Conservation (phyloP, 1,140 invertebrate genomes). For the Drosophila arawakana region DNA sequence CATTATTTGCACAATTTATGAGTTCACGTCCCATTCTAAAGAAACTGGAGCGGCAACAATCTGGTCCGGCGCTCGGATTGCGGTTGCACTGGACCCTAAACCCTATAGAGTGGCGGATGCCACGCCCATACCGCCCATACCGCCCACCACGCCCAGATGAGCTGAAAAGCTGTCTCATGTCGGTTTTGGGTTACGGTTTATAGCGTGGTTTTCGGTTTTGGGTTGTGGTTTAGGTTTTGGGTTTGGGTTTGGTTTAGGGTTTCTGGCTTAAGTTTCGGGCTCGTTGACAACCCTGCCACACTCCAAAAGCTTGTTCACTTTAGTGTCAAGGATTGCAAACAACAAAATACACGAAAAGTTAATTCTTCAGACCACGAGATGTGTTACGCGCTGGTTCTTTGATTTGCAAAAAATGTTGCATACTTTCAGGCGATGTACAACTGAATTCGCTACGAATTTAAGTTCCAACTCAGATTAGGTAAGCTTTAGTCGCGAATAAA, state of each 20-base stretch:
- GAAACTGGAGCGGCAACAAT: conserved; percentile 12
- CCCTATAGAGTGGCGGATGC: not conserved
- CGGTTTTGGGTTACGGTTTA: conserved; percentile 27
- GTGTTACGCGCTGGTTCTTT: too few species aligned
- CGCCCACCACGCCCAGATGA: not conserved
- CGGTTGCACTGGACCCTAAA: conserved; percentile 19
- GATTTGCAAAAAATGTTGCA: too few species aligned
- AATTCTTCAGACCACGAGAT: not conserved
- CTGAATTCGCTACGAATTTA: too few species aligned
- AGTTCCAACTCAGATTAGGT: too few species aligned
- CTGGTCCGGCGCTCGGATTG: conserved; percentile 23
- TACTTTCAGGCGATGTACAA: too few species aligned
- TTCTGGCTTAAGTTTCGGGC: not conserved
- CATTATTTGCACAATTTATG: conserved; percentile 35
- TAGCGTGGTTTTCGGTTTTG: conserved; percentile 32
- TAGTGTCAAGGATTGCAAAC: not conserved
- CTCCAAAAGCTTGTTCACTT: not conserved
- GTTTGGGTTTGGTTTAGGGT: not conserved
- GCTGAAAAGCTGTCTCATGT: conserved; percentile 21
- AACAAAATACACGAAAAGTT: not conserved
- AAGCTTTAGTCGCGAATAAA: too few species aligned
- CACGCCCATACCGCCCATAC: conserved; percentile 4
- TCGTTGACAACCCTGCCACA: not conserved
- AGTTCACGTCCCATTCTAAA: conserved; percentile 1
- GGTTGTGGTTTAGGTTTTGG: conserved; percentile 33